Evolutionary conservation across 1,140 invertebrate genomes (phyloP).

Genomic region (Papilio polyxenes): DNA sequence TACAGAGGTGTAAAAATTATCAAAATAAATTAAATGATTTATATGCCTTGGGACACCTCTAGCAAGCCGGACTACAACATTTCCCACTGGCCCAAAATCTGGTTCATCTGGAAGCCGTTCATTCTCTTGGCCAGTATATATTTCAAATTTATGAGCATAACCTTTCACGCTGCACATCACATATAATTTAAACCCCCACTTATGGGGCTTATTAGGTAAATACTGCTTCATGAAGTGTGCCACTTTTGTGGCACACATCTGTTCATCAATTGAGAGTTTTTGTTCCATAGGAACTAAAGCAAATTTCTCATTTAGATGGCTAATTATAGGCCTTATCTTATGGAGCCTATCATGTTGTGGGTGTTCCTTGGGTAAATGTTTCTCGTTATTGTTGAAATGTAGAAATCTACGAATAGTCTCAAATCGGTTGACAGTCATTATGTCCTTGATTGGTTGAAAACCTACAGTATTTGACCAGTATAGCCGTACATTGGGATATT

Average conservation of each 20-base stretch:
- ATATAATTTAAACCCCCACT: slow-evolving; percentile 74
- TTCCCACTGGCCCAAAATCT: slow-evolving; percentile 53
- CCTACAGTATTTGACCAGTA: slow-evolving; percentile 52
- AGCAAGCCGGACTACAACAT: slow-evolving; percentile 51
- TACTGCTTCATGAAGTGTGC: slow-evolving; percentile 73
- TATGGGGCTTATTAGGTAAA: slow-evolving; percentile 56
- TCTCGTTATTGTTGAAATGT: slow-evolving; percentile 55
- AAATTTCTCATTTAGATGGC: slow-evolving; percentile 54
- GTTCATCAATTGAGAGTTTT: slow-evolving; percentile 38
- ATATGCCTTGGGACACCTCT: slow-evolving; percentile 50
- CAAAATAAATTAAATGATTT: slow-evolving; percentile 53
- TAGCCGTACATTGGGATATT: slow-evolving; percentile 52
- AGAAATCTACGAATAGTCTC: slow-evolving; percentile 54
- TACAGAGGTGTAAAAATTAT: slow-evolving; percentile 57
- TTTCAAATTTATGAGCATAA: slow-evolving; percentile 69
- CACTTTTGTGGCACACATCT: too few species aligned
- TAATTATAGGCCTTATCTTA: slow-evolving; percentile 62
- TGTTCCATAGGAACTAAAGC: slow-evolving; percentile 51
- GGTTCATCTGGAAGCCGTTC: slow-evolving; percentile 51
- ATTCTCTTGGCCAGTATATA: slow-evolving; percentile 63
- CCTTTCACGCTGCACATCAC: slow-evolving; percentile 57
- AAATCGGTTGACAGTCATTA: slow-evolving; percentile 57
- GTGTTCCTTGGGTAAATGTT: slow-evolving; percentile 55
- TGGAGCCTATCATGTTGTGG: slow-evolving; percentile 60
- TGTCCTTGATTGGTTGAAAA: slow-evolving; percentile 50